Percentiles rank a stretch among this genome's conserved stretches.
phyloP scores from a whole-genome alignment of 2,113 vertebrate species.

The Myiagra hebetior region DNA sequence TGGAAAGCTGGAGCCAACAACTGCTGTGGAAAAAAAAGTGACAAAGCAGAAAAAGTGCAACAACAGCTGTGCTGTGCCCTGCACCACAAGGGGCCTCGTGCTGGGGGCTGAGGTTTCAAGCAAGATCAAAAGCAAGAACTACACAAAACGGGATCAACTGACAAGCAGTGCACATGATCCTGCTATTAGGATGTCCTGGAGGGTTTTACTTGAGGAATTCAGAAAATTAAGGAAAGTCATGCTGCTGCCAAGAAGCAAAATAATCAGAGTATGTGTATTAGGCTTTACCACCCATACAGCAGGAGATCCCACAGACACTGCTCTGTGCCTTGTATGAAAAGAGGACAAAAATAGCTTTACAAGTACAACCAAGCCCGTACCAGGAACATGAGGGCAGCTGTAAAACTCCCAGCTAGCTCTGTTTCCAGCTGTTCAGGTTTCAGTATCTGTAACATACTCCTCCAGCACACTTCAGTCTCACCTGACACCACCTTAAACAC shows the following conservation, averaged over 20 bases:
- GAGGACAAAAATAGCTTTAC: neutral
- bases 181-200: neutral
- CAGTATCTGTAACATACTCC: neutral
- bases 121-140: neutral
- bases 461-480: neutral
- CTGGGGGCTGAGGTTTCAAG: neutral
- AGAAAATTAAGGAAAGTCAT: neutral
- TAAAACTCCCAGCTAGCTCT: neutral
- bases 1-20: neutral
- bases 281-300: neutral
- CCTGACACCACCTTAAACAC: neutral
- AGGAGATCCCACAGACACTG: neutral
- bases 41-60: neutral
- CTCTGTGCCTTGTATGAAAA: neutral
- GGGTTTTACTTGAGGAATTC: neutral
- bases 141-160: neutral
- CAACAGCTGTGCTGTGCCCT: neutral
- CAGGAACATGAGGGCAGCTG: neutral
- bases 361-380: neutral
- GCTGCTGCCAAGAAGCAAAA: neutral
- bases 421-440: neutral
- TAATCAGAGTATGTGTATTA: neutral
- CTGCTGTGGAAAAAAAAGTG: fast-evolving
- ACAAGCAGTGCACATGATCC: neutral
- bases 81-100: neutral